These are phyloP conservation scores for Electrona antarctica DNA, from an alignment of 2,113 vertebrate genomes.

Conservation along the genomic window DNA sequence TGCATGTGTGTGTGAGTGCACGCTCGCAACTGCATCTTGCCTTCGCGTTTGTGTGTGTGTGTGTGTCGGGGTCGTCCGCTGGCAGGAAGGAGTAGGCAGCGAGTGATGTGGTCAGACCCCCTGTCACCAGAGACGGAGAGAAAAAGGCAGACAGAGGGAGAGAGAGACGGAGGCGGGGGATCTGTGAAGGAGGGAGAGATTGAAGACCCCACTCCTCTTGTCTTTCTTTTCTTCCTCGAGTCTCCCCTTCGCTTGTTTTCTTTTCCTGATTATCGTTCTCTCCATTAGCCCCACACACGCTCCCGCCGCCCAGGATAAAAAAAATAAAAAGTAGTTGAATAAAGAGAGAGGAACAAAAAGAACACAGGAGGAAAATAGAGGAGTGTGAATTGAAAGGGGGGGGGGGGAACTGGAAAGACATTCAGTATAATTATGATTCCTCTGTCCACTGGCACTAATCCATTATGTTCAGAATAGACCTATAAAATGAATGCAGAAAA, in stretches of 20 bases:
- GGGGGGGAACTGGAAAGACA: constrained; percentile 27
- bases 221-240: constrained; percentile 46
- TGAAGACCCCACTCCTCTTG: constrained; percentile 9
- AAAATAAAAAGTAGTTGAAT: neutral
- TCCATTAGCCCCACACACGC: constrained; percentile 42
- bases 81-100: constrained; percentile 84
- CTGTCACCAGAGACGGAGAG: constrained; percentile 83
- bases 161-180: constrained; percentile 67
- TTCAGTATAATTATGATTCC: too few species aligned
- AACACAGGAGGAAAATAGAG: neutral
- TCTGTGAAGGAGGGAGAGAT: constrained; percentile 50
- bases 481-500: neutral
- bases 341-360: neutral
- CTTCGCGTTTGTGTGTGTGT: constrained; percentile 43
- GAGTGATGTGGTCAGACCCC: constrained; percentile 93
- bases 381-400: constrained; percentile 30
- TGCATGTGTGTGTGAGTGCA: constrained; percentile 44
- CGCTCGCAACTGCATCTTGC: neutral
- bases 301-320: neutral
- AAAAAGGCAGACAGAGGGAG: constrained; percentile 58
- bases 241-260: constrained; percentile 53
- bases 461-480: too few species aligned
- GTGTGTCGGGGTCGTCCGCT: constrained; percentile 80
- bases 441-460: too few species aligned
- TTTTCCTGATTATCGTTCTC: constrained; percentile 57